Evolutionary conservation across 2,888 invertebrate species (phyloP).

Genomic region (Nipponacmea schrenckii): DNA sequence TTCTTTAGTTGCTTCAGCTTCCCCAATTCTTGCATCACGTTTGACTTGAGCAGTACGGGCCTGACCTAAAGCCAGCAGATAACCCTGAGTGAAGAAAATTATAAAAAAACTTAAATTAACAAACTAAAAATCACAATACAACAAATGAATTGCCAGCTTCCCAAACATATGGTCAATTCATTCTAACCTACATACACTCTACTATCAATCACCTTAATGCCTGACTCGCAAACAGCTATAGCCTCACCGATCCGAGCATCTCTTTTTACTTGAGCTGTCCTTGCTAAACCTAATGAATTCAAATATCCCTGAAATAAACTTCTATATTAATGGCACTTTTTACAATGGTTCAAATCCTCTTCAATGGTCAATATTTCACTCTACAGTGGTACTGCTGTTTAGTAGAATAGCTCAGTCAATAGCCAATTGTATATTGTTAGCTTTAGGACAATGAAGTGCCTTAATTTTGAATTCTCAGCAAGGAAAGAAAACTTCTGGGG

Average conservation of each 20-base stretch:
- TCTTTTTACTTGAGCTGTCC: constrained; percentile 69
- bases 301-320: constrained; percentile 80
- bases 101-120: constrained; percentile 24
- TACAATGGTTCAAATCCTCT: too few relatives aligned
- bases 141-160: too few relatives aligned
- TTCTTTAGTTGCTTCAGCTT: constrained; percentile 90
- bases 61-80: constrained; percentile 85
- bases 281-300: constrained; percentile 78
- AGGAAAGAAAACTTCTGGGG: too few relatives aligned
- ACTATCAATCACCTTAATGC: constrained; percentile 74
- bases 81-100: constrained; percentile 75
- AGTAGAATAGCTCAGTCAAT: too few relatives aligned
- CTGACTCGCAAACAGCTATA: constrained; percentile 86
- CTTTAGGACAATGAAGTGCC: too few relatives aligned
- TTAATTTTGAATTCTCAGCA: too few relatives aligned
- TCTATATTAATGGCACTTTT: neutral
- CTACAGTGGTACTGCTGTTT: too few relatives aligned
- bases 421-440: too few relatives aligned
- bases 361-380: too few relatives aligned
- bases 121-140: too few relatives aligned
- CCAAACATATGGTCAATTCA: too few relatives aligned
- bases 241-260: constrained; percentile 97
- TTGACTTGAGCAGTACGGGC: constrained; percentile 67
- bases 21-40: constrained; percentile 93
- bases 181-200: too few relatives aligned